Evolutionary conservation across 2,888 invertebrate species (phyloP).

Genomic region (Homarus gammarus): DNA sequence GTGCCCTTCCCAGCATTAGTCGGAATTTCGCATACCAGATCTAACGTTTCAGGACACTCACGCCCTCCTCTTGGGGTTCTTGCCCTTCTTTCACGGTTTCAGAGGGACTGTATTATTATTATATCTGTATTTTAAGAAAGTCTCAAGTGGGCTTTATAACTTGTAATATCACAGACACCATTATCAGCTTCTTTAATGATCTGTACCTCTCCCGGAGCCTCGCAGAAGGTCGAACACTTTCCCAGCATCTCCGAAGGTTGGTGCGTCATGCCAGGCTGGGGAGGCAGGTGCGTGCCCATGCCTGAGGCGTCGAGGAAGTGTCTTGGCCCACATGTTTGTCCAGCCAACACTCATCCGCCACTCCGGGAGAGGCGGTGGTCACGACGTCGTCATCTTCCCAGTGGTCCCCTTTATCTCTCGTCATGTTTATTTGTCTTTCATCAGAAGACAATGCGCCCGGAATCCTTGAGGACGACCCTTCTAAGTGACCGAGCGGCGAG

Average conservation of each 20-base stretch:
- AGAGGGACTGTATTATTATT: too few relatives aligned
- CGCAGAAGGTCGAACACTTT: not conserved
- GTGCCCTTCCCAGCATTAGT: too few relatives aligned
- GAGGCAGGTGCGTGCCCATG: constrained; percentile 38
- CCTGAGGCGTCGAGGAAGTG: constrained; percentile 18
- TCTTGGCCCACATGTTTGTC: constrained; percentile 36
- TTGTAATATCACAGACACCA: too few relatives aligned
- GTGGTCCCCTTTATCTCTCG: constrained; percentile 43
- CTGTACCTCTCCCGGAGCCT: not conserved
- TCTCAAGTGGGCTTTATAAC: too few relatives aligned
- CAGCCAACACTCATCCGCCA: constrained; percentile 29
- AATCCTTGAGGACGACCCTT: constrained; percentile 27
- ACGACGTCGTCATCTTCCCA: constrained; percentile 40
- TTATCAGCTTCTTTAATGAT: too few relatives aligned
- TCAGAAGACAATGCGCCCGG: constrained; percentile 31
- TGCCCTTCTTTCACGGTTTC: too few relatives aligned
- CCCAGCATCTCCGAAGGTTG: too few relatives aligned
- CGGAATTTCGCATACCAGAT: too few relatives aligned
- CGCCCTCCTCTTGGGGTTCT: too few relatives aligned
- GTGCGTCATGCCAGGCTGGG: not conserved
- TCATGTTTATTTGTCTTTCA: constrained; percentile 42
- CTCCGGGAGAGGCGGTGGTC: constrained; percentile 44
- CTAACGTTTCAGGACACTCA: too few relatives aligned
- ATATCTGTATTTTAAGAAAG: too few relatives aligned
- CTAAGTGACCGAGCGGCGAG: constrained; percentile 16